A percentile compares a stretch with the other conserved stretches of the same genome.
Conservation (phyloP, 2,888 invertebrate species). For the Nebria brevicollis region DNA sequence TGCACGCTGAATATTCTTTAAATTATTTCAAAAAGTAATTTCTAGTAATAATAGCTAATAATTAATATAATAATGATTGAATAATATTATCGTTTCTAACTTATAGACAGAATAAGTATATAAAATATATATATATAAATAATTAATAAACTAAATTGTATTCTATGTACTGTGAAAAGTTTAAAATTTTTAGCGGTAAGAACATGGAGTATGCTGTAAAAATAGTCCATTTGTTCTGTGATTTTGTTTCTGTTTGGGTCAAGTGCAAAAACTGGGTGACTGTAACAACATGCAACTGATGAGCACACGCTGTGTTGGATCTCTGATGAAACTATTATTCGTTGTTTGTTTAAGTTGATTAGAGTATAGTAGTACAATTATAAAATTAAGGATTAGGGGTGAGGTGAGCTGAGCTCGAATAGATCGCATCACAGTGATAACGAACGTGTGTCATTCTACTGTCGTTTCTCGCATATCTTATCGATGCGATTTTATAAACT, state of each 20-base stretch:
- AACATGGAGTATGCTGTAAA: slow-evolving; percentile 47
- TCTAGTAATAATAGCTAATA: slow-evolving; percentile 56
- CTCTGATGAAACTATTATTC: too few species aligned
- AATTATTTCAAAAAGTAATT: slow-evolving; percentile 55
- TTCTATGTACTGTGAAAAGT: slow-evolving; percentile 46
- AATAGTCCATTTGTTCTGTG: slow-evolving; percentile 48
- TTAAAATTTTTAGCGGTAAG: slow-evolving; percentile 40
- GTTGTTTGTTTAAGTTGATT: neutral
- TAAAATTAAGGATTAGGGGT: neutral
- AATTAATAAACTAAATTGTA: slow-evolving; percentile 48
- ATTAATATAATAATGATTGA: slow-evolving; percentile 58
- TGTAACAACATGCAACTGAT: too few species aligned
- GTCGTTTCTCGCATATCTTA: neutral
- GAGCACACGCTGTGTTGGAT: too few species aligned
- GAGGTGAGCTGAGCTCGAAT: neutral
- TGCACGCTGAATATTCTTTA: slow-evolving; percentile 65
- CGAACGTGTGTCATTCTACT: neutral
- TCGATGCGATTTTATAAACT: too few species aligned
- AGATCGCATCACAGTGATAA: neutral
- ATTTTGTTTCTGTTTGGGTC: slow-evolving; percentile 43
- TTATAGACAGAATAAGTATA: slow-evolving; percentile 50
- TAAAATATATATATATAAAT: slow-evolving; percentile 49
- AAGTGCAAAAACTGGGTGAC: slow-evolving; percentile 31
- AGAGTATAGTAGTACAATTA: neutral
- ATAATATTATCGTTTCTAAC: slow-evolving; percentile 46